These are phyloP conservation scores for Stichopus chloronotus DNA, from an alignment of 35 echinoderm and acorn worm species.

Conservation along the genomic window DNA sequence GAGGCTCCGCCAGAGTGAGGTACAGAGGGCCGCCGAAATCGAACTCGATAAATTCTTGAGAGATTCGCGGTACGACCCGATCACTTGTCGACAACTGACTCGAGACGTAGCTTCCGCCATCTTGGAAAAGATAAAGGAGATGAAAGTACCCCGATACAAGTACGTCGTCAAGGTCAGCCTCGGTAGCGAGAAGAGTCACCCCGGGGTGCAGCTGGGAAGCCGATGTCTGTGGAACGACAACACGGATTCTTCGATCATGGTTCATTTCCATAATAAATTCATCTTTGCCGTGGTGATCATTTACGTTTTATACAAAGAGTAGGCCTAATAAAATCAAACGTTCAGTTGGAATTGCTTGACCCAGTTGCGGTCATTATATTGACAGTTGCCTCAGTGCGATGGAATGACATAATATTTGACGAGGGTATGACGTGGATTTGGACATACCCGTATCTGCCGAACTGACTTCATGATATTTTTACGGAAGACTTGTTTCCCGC, in stretches of 20 bases:
- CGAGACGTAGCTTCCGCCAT: conserved; percentile 67
- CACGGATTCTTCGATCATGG: conserved; percentile 71
- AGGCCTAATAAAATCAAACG: neutral
- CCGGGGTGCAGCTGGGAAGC: conserved; percentile 76
- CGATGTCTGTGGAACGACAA: conserved; percentile 85
- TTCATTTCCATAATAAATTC: conserved; percentile 71
- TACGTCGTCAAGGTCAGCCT: conserved; percentile 82
- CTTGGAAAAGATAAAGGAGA: conserved; percentile 64
- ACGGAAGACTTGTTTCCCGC: too few species aligned
- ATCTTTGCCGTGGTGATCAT: conserved; percentile 85
- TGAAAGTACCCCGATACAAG: conserved; percentile 76
- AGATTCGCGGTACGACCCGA: conserved; percentile 69
- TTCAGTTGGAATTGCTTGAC: too few species aligned
- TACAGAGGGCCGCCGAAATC: conserved; percentile 42
- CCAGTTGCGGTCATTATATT: neutral
- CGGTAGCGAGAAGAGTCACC: conserved; percentile 75
- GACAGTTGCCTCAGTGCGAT: neutral
- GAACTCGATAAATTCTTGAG: conserved; percentile 51
- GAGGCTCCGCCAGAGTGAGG: conserved; percentile 61
- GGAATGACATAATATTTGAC: neutral
- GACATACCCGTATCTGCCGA: neutral
- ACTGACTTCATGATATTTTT: too few species aligned
- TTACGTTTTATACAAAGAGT: conserved; percentile 83
- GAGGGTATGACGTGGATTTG: neutral
- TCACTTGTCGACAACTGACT: conserved; percentile 67